Conservation (phyloP, 2,797 vertebrate species). For the Gila robusta region DNA sequence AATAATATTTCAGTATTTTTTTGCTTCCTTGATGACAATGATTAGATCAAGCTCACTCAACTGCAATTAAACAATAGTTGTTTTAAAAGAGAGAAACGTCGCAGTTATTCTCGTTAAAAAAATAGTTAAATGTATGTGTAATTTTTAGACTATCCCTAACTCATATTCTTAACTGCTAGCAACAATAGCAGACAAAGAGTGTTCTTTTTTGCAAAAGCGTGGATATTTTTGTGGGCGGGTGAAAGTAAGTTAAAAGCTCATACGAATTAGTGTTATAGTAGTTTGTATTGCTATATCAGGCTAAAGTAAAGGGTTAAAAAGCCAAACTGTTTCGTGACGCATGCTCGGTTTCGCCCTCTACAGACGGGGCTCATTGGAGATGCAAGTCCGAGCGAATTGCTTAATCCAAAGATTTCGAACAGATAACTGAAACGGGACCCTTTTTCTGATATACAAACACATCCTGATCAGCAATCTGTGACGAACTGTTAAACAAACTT, state of each 20-base stretch:
- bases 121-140: no score
- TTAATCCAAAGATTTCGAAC: constrained; percentile 20
- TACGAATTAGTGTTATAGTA: background rate
- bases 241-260: background rate
- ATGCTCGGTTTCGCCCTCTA: constrained; percentile 49
- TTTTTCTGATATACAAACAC: background rate
- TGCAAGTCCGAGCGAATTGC: constrained; percentile 11
- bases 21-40: background rate
- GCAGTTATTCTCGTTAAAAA: background rate
- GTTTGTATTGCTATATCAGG: background rate
- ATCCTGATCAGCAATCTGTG: background rate
- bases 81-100: background rate
- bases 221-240: no score
- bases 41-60: background rate
- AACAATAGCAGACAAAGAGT: background rate
- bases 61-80: background rate
- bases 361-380: constrained; percentile 32
- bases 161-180: no score
- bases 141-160: constrained; percentile 24
- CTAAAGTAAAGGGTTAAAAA: background rate
- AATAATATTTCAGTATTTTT: background rate
- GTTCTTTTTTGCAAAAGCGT: background rate
- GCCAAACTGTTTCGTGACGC: constrained; percentile 25
- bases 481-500: background rate
- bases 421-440: background rate